A percentile compares a stretch with the other conserved stretches of the same genome.
These are phyloP conservation scores for Leucania comma DNA, from an alignment of 2,888 invertebrate species.

Conservation along the genomic window DNA sequence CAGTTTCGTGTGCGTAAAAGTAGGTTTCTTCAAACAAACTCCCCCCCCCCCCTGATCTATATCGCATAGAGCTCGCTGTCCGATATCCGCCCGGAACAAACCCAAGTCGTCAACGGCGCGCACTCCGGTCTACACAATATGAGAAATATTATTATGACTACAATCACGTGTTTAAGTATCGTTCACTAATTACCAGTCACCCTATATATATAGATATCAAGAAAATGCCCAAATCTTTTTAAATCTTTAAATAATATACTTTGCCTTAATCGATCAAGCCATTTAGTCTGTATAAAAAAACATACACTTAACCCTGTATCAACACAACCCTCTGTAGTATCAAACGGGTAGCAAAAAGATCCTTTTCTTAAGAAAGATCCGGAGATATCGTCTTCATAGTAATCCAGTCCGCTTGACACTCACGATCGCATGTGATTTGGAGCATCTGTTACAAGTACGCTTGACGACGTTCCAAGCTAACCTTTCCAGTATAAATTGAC, in stretches of 20 bases:
- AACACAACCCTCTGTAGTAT: conserved; percentile 25
- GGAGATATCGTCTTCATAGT: conserved; percentile 27
- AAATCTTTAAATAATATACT: neutral
- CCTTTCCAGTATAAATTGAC: neutral
- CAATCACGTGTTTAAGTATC: no score
- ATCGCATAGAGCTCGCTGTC: no score
- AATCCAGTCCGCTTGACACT: conserved; percentile 44
- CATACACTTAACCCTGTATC: conserved; percentile 15
- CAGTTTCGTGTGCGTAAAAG: no score
- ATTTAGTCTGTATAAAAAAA: conserved; percentile 18
- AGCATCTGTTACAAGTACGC: conserved; percentile 42
- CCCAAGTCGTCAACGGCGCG: no score
- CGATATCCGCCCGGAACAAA: no score
- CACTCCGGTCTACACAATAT: no score
- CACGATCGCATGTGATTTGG: conserved; percentile 39
- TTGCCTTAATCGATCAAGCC: neutral
- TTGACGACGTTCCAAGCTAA: neutral
- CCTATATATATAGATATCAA: no score
- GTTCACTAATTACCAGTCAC: no score
- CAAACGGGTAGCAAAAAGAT: conserved; percentile 28
- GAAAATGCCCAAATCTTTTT: no score
- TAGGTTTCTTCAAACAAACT: no score
- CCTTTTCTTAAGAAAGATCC: conserved; percentile 28
- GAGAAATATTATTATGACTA: no score
- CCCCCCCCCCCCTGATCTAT: no score